Base-by-base conservation (phyloP, 2,797 vertebrate genomes). In the Macroramphosus scolopax region DNA sequence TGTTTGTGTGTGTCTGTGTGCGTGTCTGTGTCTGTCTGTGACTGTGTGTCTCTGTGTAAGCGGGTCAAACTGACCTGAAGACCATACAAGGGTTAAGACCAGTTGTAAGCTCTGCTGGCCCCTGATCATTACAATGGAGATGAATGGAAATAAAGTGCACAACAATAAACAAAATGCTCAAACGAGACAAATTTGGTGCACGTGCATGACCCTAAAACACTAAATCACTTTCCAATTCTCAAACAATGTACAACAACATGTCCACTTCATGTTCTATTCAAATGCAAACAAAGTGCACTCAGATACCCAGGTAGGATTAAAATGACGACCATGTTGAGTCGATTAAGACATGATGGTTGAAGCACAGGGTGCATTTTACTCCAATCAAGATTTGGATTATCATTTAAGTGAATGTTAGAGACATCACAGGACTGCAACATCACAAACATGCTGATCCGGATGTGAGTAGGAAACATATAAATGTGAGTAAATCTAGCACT, bases 401-500 rank as follows among this genome's bases (percentile, higher is more conserved):
- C n/a, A n/a, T n/a, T n/a, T n/a, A n/a, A n/a, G n/a, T n/a, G 20
- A 17, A 56, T 42, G 36, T 65, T 46, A 63, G 44, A 54, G 1
- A 61, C 6, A n/a, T n/a, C n/a, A n/a, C n/a, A 9, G 30, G 17
- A 52, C 25, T 15, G 17, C 26, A 39, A 36, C 29, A 56, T 14
- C n/a, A 53, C 37, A 45, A 47, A 46, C 61, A 62, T 48, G 63
- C 48, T 8, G 50, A 56, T 39, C 40, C 45, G 20, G 42, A 41
- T 34, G 44, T 36, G 38, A 73, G 35, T 28, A 48, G 30, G 26
- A 55, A 58, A 61, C n/a, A 14, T 14, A 17, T 63, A 59, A 60
- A 58, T 46, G 48, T 59, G 25, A 63, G 63, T 16, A 45, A 32
- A 62, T 68, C 54, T 70, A 83, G 88, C 83, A 89, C 87, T 84